Percentiles rank a stretch among this genome's conserved stretches.
Conservation (phyloP, 2,888 invertebrate genomes). For the Miltochrista miniata region DNA sequence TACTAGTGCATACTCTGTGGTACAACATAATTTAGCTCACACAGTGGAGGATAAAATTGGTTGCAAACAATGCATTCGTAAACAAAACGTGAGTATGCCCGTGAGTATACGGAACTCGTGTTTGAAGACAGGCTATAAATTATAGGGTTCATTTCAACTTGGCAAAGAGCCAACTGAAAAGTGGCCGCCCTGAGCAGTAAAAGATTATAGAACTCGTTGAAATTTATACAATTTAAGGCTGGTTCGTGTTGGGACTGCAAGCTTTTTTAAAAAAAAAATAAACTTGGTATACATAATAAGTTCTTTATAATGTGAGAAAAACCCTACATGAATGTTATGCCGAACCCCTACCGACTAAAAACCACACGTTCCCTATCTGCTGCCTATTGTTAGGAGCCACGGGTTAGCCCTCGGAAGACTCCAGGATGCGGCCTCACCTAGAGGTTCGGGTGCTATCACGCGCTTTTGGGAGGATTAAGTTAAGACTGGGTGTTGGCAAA, state of each 20-base stretch:
- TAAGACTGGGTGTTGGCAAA: no score
- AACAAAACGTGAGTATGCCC: background rate
- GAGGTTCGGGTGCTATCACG: no score
- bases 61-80: background rate
- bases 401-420: no score
- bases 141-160: slow-evolving; percentile 3
- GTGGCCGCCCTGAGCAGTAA: background rate
- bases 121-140: background rate
- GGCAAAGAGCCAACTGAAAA: slow-evolving; percentile 4
- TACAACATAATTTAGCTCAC: background rate
- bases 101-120: background rate
- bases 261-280: background rate
- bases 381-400: no score
- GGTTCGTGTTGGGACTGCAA: background rate
- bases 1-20: no score
- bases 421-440: no score
- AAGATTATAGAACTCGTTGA: background rate
- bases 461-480: no score
- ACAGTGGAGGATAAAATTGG: background rate
- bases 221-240: background rate
- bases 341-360: no score
- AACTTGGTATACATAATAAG: no score
- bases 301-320: no score
- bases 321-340: no score
- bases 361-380: no score